Evolutionary conservation across 2,113 vertebrate genomes (phyloP).

Genomic region (Leptobrachium ailaonicum): DNA sequence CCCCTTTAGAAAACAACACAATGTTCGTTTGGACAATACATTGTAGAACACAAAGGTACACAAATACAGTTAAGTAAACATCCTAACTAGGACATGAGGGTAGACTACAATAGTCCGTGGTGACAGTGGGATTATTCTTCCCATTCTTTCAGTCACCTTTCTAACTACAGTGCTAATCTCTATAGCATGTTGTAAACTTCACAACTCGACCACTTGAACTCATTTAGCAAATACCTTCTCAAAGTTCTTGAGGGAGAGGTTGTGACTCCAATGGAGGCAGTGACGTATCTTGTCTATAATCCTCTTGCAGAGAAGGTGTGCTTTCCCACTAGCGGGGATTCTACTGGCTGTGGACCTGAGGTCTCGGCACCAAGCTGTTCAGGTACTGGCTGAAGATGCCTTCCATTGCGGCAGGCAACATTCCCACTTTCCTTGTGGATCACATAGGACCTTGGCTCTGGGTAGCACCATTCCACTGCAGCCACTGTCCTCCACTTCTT

Average conservation of each 20-base stretch:
- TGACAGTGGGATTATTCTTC: too few species aligned
- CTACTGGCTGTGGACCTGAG: neutral
- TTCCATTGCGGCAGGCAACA: constrained; percentile 9
- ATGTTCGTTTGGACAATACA: too few species aligned
- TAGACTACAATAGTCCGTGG: too few species aligned
- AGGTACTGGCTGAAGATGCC: neutral
- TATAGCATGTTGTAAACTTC: neutral
- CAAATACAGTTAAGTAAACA: too few species aligned
- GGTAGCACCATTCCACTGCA: neutral
- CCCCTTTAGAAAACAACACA: too few species aligned
- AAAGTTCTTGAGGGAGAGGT: neutral
- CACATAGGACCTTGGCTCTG: neutral
- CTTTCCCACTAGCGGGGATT: neutral
- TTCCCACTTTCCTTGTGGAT: neutral
- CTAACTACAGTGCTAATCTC: neutral
- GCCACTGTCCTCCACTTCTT: neutral
- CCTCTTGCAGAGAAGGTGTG: neutral
- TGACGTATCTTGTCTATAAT: neutral
- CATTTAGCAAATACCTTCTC: neutral
- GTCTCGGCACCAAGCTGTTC: neutral
- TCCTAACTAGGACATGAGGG: neutral
- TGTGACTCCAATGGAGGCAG: neutral
- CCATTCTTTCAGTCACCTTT: neutral
- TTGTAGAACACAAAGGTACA: too few species aligned
- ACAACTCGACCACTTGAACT: neutral